Evolutionary conservation across 2,888 invertebrate genomes (phyloP).

Genomic region (Synergus umbraculus): DNA sequence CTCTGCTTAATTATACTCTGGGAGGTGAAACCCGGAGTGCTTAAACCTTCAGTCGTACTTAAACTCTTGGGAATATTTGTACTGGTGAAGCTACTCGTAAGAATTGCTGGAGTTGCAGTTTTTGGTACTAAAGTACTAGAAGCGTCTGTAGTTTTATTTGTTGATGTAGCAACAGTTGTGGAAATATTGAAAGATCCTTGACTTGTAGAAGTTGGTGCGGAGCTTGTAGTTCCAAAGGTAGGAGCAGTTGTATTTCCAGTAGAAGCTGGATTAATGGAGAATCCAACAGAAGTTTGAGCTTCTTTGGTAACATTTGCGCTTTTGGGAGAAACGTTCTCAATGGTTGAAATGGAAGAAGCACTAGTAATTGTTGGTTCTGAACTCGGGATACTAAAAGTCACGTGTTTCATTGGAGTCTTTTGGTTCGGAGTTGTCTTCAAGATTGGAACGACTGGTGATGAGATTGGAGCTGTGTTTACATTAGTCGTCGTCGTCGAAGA

Average conservation of each 20-base stretch:
- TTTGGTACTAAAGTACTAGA: conserved; percentile 9
- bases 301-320: not conserved
- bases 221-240: not conserved
- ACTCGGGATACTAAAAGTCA: conserved; percentile 63
- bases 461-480: conserved; percentile 71
- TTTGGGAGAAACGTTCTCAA: not conserved
- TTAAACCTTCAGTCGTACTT: not conserved
- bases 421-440: conserved; percentile 57
- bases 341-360: conserved; percentile 15
- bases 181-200: not conserved
- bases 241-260: conserved; percentile 1
- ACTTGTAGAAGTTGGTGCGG: conserved; percentile 1
- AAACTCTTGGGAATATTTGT: not conserved
- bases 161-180: not conserved
- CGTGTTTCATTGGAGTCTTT: conserved; percentile 62
- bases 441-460: conserved; percentile 67
- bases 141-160: not conserved
- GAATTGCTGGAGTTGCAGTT: not conserved
- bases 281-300: not conserved
- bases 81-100: not conserved
- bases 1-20: not conserved
- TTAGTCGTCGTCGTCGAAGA: conserved; percentile 70
- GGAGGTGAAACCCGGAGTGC: not conserved
- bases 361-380: conserved; percentile 41
- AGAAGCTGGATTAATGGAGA: not conserved